Percentiles rank a stretch among this genome's conserved stretches.
Evolutionary conservation across 2,113 vertebrate species (phyloP).

Genomic region (Rhea pennata): DNA sequence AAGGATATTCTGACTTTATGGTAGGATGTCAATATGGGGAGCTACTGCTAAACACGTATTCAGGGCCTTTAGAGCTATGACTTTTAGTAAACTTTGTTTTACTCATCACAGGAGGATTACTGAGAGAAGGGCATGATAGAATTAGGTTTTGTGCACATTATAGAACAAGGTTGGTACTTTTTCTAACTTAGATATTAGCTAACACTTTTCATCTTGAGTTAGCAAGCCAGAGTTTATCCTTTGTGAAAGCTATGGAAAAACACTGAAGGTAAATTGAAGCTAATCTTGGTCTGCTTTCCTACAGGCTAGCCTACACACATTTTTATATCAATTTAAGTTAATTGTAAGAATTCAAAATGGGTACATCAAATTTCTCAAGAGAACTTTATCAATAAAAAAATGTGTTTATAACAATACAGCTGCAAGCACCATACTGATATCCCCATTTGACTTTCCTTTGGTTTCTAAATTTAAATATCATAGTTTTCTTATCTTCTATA

Average conservation of each 20-base stretch:
- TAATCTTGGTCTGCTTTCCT: background rate
- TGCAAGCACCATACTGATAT: background rate
- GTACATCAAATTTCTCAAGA: background rate
- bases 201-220: background rate
- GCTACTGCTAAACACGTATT: background rate
- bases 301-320: background rate
- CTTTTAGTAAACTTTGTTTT: background rate
- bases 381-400: background rate
- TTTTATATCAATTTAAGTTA: background rate
- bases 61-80: background rate
- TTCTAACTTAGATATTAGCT: background rate
- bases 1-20: background rate
- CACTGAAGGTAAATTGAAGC: background rate
- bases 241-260: background rate
- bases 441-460: background rate
- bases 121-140: background rate
- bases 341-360: background rate
- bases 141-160: background rate
- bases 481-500: background rate
- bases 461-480: background rate
- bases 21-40: background rate
- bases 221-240: background rate
- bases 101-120: background rate
- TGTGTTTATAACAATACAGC: background rate
- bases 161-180: background rate